Conservation (phyloP, 2,797 vertebrate genomes). For the Sebastolobus alascanus region DNA sequence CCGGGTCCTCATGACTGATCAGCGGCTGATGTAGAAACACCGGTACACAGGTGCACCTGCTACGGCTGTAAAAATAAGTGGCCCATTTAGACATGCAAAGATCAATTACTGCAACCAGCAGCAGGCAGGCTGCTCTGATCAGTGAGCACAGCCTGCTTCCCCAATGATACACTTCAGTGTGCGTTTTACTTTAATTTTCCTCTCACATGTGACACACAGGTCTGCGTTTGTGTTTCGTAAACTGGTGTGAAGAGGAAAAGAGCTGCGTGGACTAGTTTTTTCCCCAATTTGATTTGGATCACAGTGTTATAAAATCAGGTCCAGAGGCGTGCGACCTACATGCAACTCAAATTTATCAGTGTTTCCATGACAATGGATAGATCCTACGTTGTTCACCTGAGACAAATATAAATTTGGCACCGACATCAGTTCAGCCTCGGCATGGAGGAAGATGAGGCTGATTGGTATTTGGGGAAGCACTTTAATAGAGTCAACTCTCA, state of each 20-base stretch:
- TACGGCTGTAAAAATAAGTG: conserved; percentile 79
- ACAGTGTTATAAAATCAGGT: conserved; percentile 54
- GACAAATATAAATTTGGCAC: conserved; percentile 55
- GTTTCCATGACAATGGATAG: conserved; percentile 71
- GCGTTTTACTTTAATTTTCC: not conserved
- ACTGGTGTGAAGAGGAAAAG: not conserved
- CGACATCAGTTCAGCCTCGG: conserved; percentile 3
- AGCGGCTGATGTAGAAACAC: conserved; percentile 69
- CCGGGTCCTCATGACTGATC: conserved; percentile 77
- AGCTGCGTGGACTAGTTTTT: not conserved
- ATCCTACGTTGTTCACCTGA: conserved; percentile 48
- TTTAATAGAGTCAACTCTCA: not conserved
- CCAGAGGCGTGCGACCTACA: conserved; percentile 61
- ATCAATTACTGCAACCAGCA: conserved; percentile 71
- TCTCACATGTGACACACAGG: not conserved
- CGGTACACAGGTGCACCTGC: conserved; percentile 75
- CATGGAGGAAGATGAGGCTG: conserved; percentile 32
- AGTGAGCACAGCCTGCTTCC: conserved; percentile 27
- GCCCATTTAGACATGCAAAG: conserved; percentile 78
- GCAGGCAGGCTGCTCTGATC: conserved; percentile 35
- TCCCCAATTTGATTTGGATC: conserved; percentile 15
- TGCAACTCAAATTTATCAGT: conserved; percentile 53
- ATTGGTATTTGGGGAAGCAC: conserved; percentile 29
- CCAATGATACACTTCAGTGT: conserved; percentile 23
- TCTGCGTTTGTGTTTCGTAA: conserved; percentile 12